A percentile compares a stretch with the other conserved stretches of the same genome.
Evolutionary conservation across 2,888 invertebrate species (phyloP).

Genomic region (Drosophila paucipuncta): DNA sequence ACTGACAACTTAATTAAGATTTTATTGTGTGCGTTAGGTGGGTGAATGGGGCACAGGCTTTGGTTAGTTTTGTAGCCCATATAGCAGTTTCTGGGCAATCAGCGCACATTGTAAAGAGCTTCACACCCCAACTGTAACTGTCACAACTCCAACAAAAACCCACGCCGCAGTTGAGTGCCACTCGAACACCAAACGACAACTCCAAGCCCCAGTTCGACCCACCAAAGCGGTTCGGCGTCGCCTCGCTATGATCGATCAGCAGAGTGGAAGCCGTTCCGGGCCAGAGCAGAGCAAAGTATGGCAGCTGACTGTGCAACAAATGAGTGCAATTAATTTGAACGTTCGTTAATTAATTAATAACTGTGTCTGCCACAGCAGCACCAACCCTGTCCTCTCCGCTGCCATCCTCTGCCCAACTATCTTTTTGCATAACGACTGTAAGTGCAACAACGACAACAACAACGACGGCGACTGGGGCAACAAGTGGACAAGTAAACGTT

Average conservation of each 20-base stretch:
- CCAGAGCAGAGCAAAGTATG: background rate
- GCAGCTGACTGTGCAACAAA: slow-evolving; percentile 76
- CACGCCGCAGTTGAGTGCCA: slow-evolving; percentile 41
- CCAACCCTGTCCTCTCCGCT: background rate
- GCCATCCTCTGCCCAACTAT: background rate
- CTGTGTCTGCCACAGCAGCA: slow-evolving; percentile 38
- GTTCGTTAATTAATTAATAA: slow-evolving; percentile 78
- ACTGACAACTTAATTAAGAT: slow-evolving; percentile 80
- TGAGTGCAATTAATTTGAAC: slow-evolving; percentile 76
- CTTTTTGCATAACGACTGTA: slow-evolving; percentile 44
- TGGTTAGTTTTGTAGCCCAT: slow-evolving; percentile 12
- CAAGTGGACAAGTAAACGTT: slow-evolving; percentile 32
- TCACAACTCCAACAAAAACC: slow-evolving; percentile 17
- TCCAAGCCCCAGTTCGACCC: slow-evolving; percentile 6
- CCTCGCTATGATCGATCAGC: slow-evolving; percentile 64
- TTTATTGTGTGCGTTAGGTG: slow-evolving; percentile 66
- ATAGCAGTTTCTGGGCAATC: slow-evolving; percentile 41
- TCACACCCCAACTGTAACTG: slow-evolving; percentile 20
- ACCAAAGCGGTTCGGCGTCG: slow-evolving; percentile 34
- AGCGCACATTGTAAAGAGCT: slow-evolving; percentile 43
- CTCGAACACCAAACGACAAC: slow-evolving; percentile 46
- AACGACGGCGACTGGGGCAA: slow-evolving; percentile 34
- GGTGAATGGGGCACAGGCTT: background rate
- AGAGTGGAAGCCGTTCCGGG: background rate
- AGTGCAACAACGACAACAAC: slow-evolving; percentile 1